Conservation (phyloP, 2,888 invertebrate genomes). For the Tiliacea aurago region DNA sequence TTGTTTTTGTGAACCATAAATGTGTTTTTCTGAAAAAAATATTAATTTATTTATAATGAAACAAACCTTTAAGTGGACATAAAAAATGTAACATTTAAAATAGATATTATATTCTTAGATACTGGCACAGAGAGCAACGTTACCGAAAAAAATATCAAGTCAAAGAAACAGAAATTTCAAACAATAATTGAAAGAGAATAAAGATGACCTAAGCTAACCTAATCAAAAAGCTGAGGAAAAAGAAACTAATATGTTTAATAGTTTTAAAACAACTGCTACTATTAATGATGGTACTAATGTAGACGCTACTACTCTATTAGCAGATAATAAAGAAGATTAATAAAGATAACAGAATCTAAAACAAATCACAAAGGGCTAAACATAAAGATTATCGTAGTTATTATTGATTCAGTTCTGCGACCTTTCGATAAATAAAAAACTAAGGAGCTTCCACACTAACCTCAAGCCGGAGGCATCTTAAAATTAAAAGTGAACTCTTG, state of each 20-base stretch:
- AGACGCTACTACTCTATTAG: no score
- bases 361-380: background rate
- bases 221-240: background rate
- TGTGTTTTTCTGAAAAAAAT: no score
- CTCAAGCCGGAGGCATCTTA: slow-evolving; percentile 41
- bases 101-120: no score
- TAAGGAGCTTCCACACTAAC: slow-evolving; percentile 43
- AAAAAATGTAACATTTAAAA: no score
- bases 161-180: background rate
- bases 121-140: background rate
- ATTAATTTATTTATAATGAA: no score
- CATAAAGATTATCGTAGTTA: background rate
- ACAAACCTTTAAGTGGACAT: no score
- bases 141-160: background rate
- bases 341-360: background rate
- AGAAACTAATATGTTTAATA: background rate
- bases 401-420: no score
- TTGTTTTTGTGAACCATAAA: no score
- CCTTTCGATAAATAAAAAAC: background rate
- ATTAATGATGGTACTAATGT: no score
- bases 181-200: background rate
- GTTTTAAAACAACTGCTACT: background rate
- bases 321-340: background rate
- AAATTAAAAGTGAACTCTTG: slow-evolving; percentile 69
- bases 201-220: background rate